Evolutionary conservation across 1,140 invertebrate genomes (phyloP).

Genomic region (Solenopsis invicta): DNA sequence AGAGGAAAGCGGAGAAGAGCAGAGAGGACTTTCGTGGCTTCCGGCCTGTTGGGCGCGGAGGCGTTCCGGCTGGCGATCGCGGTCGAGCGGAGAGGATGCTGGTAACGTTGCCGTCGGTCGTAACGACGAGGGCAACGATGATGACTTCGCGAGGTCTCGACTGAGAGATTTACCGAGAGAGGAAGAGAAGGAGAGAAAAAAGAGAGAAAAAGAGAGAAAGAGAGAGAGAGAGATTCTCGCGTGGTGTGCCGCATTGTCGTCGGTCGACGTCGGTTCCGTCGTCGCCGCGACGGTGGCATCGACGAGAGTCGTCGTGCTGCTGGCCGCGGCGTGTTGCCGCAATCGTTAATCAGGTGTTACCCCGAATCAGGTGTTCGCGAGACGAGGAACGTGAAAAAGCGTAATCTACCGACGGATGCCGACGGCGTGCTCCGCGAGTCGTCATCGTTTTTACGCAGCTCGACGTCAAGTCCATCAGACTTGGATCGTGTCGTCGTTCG

Average conservation of each 20-base stretch:
- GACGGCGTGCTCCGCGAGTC: neutral
- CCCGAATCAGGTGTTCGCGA: neutral
- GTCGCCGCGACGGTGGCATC: slow-evolving; percentile 62
- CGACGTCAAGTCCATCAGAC: too few relatives aligned
- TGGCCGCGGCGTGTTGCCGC: slow-evolving; percentile 5
- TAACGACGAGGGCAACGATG: slow-evolving; percentile 12
- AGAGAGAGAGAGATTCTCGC: neutral
- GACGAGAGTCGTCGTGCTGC: slow-evolving; percentile 43
- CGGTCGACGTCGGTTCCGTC: slow-evolving; percentile 63
- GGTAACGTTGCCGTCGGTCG: slow-evolving; percentile 5
- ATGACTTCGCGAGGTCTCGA: slow-evolving; percentile 69
- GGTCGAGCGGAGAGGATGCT: slow-evolving; percentile 22
- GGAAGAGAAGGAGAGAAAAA: too few relatives aligned
- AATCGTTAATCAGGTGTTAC: slow-evolving; percentile 21
- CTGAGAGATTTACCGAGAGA: slow-evolving; percentile 45
- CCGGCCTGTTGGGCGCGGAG: slow-evolving; percentile 47
- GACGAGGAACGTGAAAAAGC: neutral
- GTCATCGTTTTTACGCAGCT: neutral
- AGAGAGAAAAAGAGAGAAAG: neutral
- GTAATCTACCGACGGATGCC: neutral
- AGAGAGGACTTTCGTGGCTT: slow-evolving; percentile 53
- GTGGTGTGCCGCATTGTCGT: slow-evolving; percentile 21
- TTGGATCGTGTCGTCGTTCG: neutral
- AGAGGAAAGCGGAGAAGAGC: slow-evolving; percentile 21
- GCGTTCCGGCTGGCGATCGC: neutral